Evolutionary conservation across 2,888 invertebrate genomes (phyloP), one percentile per base, ranked within the genome.

Genomic region (Creontiades dilutus): DNA sequence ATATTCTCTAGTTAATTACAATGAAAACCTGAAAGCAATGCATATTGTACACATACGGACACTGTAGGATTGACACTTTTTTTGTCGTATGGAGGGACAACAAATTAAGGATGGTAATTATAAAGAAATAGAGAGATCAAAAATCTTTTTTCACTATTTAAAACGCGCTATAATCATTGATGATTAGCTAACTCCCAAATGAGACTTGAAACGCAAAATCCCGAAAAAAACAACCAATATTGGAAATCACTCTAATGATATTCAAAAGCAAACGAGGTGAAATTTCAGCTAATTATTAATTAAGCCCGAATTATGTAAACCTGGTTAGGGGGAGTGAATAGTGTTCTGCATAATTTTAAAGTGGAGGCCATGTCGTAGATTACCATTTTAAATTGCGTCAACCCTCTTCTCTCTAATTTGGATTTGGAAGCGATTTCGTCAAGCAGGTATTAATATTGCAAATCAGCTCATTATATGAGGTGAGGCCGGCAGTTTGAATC

Each of bases 351-450:
- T 82, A 82, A 82, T 82, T 82, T 27, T 82, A 48, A 82, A 47
- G 52, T 52, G 27, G 48, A 52, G 48, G 82, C 23, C 48, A 16
- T 28, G 82, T 48, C 1, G 52, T 27, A 4, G n/a, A 82, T 82
- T 82, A 52, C 23, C 52, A 82, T 82, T 82, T 82, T 82, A 47
- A 82, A 82, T 82, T 46, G 82, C 80, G 46, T 46, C 82, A 82
- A 68, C 68, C 23, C 68, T 68, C 68, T 52, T 47, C 81, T 46
- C 52, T 85, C 61, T 11, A 57, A 14, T 61, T 85, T 85, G 57
- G 61, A 80, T 80, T 80, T 80, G 46, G 80, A 80, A n/a, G 80
- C 80, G 68, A 68, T 23, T 68, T 23, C 68, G 23, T 68, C 68
- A 68, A 23, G 68, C 5, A 23, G 68, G 68, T 68, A 68, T 0